Base-by-base conservation (phyloP, 1,140 invertebrate species). In the Heliconius congener region DNA sequence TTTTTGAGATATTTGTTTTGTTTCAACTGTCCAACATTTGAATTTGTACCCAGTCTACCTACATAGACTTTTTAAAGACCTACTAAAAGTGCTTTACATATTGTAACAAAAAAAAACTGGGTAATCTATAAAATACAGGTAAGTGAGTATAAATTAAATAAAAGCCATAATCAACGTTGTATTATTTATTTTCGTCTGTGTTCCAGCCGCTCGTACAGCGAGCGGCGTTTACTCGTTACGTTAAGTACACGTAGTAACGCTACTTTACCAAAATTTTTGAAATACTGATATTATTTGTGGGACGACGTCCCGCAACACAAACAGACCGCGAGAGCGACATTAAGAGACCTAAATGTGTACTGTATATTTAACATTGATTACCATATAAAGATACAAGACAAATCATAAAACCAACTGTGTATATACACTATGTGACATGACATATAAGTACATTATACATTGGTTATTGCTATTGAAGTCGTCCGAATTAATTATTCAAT, bases 111-210 rank as follows among this genome's bases (percentile, higher is more conserved):
- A 16, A 13, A 46, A 13, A 46, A 16, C 4, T 37, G 6, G 4
- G 0, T 23, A 11, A n/a, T 23, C n/a, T 60, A 52, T 52, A 18
- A 8, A n/a, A 9, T 9, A 37, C 27, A 55, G 27, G 30, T 23
- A 50, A 37, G 5, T 46, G 2, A 52, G 5, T 46, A 46, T 46
- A 52, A 37, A 16, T 30, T 4, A 71, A 77, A 77, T 77, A 83
- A 84, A 90, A 89, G 52, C 42, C 85, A 86, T 82, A 73, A 76
- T 80, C 88, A 94, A 94, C 92, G 91, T 94, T 90, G 91, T 94
- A 94, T 93, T 94, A 94, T 94, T 94, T 93, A 93, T 93, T 94
- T 90, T 90, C 86, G 88, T 92, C 87, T 88, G 91, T 91, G 90
- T 90, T 87, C 84, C 89, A 90, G 89, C 87, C 91, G 86, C 91